Evolutionary conservation across 64 coral and sea anemone species (phyloP).

Genomic region (Stichodactyla mertensii): DNA sequence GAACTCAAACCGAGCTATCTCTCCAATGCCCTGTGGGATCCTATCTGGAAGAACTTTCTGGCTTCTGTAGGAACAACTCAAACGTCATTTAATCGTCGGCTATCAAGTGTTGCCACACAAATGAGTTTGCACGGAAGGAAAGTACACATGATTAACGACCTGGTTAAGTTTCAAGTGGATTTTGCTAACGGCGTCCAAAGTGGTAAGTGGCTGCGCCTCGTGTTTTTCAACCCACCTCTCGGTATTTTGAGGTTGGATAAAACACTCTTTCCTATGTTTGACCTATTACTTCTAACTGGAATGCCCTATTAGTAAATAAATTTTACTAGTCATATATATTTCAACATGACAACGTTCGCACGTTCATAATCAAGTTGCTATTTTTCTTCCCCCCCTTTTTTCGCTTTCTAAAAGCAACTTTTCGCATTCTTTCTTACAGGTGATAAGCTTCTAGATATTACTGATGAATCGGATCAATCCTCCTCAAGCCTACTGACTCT

Average conservation of each 20-base stretch:
- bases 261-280: no score
- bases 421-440: conserved; percentile 2
- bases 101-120: conserved; percentile 55
- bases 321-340: no score
- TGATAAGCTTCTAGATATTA: conserved; percentile 21
- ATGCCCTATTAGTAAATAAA: no score
- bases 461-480: conserved; percentile 12
- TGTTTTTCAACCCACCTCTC: no score
- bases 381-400: no score
- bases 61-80: conserved; percentile 51
- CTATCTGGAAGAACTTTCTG: conserved; percentile 75
- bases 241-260: no score
- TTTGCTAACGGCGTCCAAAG: conserved; percentile 59
- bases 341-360: no score
- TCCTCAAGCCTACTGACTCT: background rate
- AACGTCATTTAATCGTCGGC: conserved; percentile 46
- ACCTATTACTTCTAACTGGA: no score
- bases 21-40: conserved; percentile 43
- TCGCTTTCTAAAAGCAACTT: background rate
- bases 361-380: no score
- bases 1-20: conserved; percentile 52
- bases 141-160: conserved; percentile 47
- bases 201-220: conserved; percentile 23
- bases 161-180: conserved; percentile 66
- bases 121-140: conserved; percentile 63